Conservation (phyloP, 2,113 vertebrate species). For the Poeciliopsis turrubarensis region DNA sequence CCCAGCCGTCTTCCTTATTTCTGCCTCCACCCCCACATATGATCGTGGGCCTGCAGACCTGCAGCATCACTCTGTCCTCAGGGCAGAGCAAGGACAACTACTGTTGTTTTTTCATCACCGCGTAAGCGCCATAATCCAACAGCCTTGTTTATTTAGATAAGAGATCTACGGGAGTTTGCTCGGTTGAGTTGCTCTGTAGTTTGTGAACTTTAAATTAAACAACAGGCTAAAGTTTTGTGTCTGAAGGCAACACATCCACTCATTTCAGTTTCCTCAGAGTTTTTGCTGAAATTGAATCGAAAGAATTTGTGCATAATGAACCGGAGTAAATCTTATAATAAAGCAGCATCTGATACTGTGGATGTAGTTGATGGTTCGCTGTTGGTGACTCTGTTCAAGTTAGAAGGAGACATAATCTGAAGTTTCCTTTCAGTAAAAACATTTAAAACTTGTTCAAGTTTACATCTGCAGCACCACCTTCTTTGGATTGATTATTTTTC, state of each 20-base stretch:
- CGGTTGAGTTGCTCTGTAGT: slow-evolving; percentile 50
- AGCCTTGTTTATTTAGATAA: slow-evolving; percentile 70
- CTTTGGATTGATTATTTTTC: not conserved
- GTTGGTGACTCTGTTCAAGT: slow-evolving; percentile 21
- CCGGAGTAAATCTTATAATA: slow-evolving; percentile 7
- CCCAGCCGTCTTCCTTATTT: slow-evolving; percentile 6
- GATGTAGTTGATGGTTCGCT: slow-evolving; percentile 65
- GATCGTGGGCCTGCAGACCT: slow-evolving; percentile 24
- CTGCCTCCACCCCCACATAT: slow-evolving; percentile 33
- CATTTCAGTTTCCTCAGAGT: not conserved
- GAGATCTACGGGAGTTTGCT: slow-evolving; percentile 66
- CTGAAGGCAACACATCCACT: slow-evolving; percentile 18
- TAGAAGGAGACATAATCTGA: slow-evolving; percentile 17
- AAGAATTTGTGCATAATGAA: not conserved
- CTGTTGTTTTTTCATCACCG: slow-evolving; percentile 82
- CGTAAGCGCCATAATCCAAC: slow-evolving; percentile 68
- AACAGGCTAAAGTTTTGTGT: slow-evolving; percentile 18
- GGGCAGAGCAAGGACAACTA: slow-evolving; percentile 43
- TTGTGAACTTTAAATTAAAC: slow-evolving; percentile 30
- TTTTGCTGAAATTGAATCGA: slow-evolving; percentile 1
- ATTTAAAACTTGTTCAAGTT: slow-evolving; percentile 22
- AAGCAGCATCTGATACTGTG: slow-evolving; percentile 29
- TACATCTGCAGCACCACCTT: slow-evolving; percentile 12
- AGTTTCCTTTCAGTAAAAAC: slow-evolving; percentile 26
- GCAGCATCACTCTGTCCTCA: slow-evolving; percentile 39